Evolutionary conservation across 1,140 invertebrate genomes (phyloP).

Genomic region (Platorchestia sp.): DNA sequence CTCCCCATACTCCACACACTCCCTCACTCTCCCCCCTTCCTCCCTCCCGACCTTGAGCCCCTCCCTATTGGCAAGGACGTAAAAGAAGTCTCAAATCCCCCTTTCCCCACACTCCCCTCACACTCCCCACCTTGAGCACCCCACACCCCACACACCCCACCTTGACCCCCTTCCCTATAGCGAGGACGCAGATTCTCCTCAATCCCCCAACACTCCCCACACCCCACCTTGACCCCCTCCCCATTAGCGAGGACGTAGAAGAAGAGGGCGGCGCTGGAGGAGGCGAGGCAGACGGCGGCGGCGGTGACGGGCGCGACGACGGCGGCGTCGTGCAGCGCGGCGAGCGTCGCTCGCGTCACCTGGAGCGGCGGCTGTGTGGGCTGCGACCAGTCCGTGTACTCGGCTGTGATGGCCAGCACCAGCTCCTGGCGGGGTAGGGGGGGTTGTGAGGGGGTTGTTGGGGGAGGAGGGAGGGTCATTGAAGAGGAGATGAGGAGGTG

Average conservation of each 20-base stretch:
- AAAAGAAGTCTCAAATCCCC: neutral
- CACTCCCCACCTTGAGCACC: neutral
- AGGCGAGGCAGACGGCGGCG: conserved; percentile 81
- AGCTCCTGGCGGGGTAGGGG: conserved; percentile 73
- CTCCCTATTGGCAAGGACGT: too few species aligned
- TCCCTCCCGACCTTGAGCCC: too few species aligned
- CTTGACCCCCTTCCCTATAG: neutral
- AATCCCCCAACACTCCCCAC: neutral
- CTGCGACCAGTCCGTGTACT: conserved; percentile 97
- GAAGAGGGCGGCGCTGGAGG: conserved; percentile 77
- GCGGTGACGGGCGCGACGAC: conserved; percentile 88
- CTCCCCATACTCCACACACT: too few species aligned
- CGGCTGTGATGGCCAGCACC: conserved; percentile 82
- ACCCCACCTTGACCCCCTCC: neutral
- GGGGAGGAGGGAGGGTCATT: conserved; percentile 76
- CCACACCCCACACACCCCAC: neutral
- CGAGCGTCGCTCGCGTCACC: conserved; percentile 84
- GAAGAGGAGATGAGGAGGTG: too few species aligned
- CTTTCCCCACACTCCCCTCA: too few species aligned
- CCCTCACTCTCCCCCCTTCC: too few species aligned
- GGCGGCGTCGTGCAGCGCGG: conserved; percentile 77
- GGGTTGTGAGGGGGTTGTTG: conserved; percentile 57
- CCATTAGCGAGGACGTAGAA: conserved; percentile 93
- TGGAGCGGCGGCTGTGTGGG: conserved; percentile 93
- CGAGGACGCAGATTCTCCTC: too few species aligned